Evolutionary conservation across 1,140 invertebrate genomes (phyloP).

Genomic region (Wasmannia auropunctata): DNA sequence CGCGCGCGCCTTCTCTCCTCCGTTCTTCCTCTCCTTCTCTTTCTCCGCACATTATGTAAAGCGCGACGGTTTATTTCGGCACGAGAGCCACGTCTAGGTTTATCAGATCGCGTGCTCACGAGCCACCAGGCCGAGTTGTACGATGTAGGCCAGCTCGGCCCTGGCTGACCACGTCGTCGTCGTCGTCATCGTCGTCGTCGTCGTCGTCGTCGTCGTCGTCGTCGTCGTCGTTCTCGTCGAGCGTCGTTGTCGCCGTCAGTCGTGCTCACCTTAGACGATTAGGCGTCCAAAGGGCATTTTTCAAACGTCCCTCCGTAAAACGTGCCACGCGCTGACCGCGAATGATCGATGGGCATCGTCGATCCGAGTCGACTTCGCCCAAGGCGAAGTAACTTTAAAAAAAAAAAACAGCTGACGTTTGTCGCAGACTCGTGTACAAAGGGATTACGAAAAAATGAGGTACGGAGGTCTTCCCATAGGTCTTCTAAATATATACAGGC

Average conservation of each 20-base stretch:
- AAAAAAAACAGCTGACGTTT: constrained; percentile 1
- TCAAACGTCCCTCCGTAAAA: constrained; percentile 45
- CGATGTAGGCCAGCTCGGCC: constrained; percentile 80
- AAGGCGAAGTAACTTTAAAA: background rate
- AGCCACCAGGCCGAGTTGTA: constrained; percentile 70
- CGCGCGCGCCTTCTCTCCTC: constrained; percentile 8
- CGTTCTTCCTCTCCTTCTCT: constrained; percentile 26
- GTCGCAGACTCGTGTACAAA: background rate
- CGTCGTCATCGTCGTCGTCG: constrained; percentile 53
- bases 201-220: constrained; percentile 33
- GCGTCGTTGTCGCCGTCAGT: constrained; percentile 44
- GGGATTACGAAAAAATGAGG: background rate
- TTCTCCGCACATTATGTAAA: constrained; percentile 81
- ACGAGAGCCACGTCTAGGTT: constrained; percentile 78
- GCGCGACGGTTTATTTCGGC: constrained; percentile 83
- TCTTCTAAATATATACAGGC: background rate
- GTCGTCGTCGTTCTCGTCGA: constrained; percentile 44
- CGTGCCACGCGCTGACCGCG: constrained; percentile 27
- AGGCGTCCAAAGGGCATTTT: constrained; percentile 67
- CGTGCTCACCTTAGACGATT: constrained; percentile 65
- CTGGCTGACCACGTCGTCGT: constrained; percentile 51
- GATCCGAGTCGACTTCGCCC: background rate
- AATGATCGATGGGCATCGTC: constrained; percentile 66
- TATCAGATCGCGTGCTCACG: constrained; percentile 83
- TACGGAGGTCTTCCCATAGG: background rate